Base-by-base conservation (phyloP, 64 coral and sea anemone genomes). In the Pocillopora verrucosa region DNA sequence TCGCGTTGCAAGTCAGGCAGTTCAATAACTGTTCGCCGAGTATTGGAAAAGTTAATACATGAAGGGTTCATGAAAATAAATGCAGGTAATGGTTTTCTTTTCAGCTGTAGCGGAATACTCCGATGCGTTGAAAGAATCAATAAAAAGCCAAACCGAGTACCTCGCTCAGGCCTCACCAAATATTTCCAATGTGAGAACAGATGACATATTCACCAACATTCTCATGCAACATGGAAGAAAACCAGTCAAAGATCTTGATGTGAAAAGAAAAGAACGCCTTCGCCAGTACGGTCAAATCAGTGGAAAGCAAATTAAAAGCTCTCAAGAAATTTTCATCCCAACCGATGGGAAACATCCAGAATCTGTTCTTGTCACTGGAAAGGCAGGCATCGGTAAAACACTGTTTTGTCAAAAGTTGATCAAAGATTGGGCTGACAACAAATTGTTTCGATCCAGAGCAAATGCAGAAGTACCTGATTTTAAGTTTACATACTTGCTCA, bases 211-310 rank as follows among this genome's bases (percentile, higher is more conserved):
- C 51, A 87, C 84, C 11, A 87, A 45, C 25, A 67, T 87, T 45
- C 38, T 87, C 36, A 73, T 87, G 59, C 84, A 87, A 68, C 67
- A 74, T 57, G 84, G 84, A 19, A 73, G 84, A 87, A 87, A 87
- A 17, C 22, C 67, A n/a, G 36, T 87, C 61, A 34, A 82, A 19
- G 69, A 87, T 20, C 10, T 9, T 57, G 83, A 80, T 59, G 0
- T 58, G 64, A 20, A 37, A n/a, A 74, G 84, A 75, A n/a, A 74
- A 16, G 67, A 87, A 87, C 84, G 30, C 65, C 41, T 87, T 25
- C 51, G 57, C 26, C 57, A 72, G 84, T 87, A 87, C 10, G 45
- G 84, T 34, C 69, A 87, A 16, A 68, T 70, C 17, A 51, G 56
- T 87, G 84, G 61, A 6, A 74, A 56, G 22, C 84, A 37, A 57